Evolutionary conservation across 2,797 vertebrate species (phyloP).

Genomic region (Tenualosa ilisha): DNA sequence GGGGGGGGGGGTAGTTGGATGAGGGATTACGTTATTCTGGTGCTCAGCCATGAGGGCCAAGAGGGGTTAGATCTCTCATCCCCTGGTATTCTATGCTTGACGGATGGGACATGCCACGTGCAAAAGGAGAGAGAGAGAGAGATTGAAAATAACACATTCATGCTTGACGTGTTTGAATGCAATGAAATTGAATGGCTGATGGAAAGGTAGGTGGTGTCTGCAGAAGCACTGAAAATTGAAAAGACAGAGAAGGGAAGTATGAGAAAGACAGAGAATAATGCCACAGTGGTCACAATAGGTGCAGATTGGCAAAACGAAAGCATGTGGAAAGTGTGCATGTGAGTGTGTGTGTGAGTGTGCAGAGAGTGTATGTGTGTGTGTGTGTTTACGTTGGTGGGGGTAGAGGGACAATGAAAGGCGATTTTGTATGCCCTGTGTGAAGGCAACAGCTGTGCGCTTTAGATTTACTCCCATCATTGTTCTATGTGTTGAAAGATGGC

Average conservation of each 20-base stretch:
- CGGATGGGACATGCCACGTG: constrained; percentile 34
- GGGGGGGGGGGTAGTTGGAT: not conserved
- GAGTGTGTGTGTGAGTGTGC: not conserved
- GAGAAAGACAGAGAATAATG: not conserved
- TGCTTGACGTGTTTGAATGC: not conserved
- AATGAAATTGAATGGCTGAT: not conserved
- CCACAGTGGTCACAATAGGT: not conserved
- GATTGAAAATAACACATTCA: not conserved
- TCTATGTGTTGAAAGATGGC: constrained; percentile 56
- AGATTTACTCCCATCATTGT: constrained; percentile 56
- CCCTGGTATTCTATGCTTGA: constrained; percentile 45
- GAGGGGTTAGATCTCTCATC: constrained; percentile 38
- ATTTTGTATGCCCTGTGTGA: constrained; percentile 33
- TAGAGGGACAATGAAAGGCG: constrained; percentile 27
- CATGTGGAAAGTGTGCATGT: not conserved
- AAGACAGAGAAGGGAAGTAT: not conserved
- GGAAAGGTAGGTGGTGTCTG: not conserved
- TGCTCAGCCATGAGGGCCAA: constrained; percentile 41
- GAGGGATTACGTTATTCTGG: constrained; percentile 48
- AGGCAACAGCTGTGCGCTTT: constrained; percentile 58
- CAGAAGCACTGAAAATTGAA: not conserved
- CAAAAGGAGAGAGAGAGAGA: not conserved
- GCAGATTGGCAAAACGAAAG: not conserved
- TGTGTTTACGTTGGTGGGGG: constrained; percentile 26
- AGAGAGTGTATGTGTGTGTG: not conserved